phyloP scores from a whole-genome alignment of 2,888 invertebrate species.

The Calliscelio sp. region DNA sequence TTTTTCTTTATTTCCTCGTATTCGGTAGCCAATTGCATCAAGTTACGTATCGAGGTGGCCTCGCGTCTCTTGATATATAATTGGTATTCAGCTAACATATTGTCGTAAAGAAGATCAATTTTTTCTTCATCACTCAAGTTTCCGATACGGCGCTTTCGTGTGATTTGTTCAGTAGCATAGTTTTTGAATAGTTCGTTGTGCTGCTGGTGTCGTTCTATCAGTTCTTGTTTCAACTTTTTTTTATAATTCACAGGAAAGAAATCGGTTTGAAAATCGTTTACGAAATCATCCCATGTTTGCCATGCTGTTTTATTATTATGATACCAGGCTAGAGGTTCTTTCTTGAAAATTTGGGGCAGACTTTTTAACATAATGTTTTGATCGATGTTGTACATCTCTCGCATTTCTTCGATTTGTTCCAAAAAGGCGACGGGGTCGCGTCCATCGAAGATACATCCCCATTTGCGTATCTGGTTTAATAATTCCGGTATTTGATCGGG shows the following conservation, averaged over 20 bases:
- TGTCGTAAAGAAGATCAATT: background rate
- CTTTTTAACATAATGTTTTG: background rate
- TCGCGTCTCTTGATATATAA: background rate
- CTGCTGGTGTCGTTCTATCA: background rate
- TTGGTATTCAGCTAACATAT: background rate
- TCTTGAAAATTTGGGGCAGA: background rate
- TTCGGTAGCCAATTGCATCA: background rate
- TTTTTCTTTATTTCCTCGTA: background rate
- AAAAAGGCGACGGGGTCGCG: background rate
- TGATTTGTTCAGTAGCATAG: background rate
- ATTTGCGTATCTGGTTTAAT: slow-evolving; percentile 8
- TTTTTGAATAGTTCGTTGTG: background rate
- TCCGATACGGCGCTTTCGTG: background rate
- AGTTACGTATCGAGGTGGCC: background rate
- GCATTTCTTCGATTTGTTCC: background rate
- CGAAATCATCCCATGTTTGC: background rate
- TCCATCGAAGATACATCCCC: slow-evolving; percentile 1
- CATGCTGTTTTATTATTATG: slow-evolving; percentile 3
- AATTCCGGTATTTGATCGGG: background rate
- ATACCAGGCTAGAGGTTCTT: slow-evolving; percentile 10
- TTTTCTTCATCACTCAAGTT: background rate
- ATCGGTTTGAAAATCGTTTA: background rate
- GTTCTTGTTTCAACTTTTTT: background rate
- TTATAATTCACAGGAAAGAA: slow-evolving; percentile 1
- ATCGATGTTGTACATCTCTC: background rate